phyloP scores from a whole-genome alignment of 2,113 vertebrate genomes.

The Glaucidium brasilianum region DNA sequence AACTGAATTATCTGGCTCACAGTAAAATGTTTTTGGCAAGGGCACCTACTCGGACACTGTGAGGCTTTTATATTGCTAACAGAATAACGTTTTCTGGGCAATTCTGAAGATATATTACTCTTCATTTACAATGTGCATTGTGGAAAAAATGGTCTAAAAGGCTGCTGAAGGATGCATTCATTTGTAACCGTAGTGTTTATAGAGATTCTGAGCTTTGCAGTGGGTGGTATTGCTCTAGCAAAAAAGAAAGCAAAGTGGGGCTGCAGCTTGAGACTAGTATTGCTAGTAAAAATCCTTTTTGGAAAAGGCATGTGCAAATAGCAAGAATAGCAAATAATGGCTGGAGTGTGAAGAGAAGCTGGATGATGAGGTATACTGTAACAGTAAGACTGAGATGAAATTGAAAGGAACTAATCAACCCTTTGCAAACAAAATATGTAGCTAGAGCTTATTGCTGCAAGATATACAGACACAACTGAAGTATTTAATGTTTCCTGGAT shows the following conservation, averaged over 20 bases:
- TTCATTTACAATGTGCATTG: slow-evolving; percentile 32
- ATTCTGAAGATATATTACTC: slow-evolving; percentile 46
- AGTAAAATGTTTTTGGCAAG: slow-evolving; percentile 58
- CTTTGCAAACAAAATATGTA: background rate
- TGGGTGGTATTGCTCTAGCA: background rate
- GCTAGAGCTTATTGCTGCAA: background rate
- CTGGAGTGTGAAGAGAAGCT: background rate
- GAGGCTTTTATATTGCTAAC: slow-evolving; percentile 42
- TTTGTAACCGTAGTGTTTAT: slow-evolving; percentile 3
- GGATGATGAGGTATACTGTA: background rate
- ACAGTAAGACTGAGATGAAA: background rate
- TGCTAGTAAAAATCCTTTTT: background rate
- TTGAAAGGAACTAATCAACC: background rate
- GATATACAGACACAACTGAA: background rate
- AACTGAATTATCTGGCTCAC: slow-evolving; percentile 47
- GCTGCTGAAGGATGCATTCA: slow-evolving; percentile 41
- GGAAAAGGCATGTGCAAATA: background rate
- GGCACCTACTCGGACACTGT: slow-evolving; percentile 20
- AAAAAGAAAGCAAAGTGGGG: slow-evolving; percentile 1
- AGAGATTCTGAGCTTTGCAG: slow-evolving; percentile 29
- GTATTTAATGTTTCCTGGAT: background rate
- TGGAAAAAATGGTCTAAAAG: slow-evolving; percentile 39
- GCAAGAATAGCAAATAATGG: background rate
- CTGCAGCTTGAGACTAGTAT: background rate
- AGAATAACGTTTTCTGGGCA: slow-evolving; percentile 45